Conservation (phyloP, 2,888 invertebrate species). For the Chrysodeixis includens region DNA sequence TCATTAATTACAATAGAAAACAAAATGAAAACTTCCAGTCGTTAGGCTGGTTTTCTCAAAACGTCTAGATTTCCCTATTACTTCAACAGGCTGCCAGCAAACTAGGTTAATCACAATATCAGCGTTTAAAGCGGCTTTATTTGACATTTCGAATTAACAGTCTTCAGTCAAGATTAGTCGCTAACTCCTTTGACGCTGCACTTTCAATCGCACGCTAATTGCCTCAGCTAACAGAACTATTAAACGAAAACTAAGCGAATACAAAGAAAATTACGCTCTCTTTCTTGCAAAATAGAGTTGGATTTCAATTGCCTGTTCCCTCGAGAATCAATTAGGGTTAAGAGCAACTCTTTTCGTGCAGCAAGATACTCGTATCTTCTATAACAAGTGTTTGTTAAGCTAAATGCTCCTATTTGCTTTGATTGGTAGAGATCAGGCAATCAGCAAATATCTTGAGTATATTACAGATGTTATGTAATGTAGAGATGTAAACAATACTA, state of each 20-base stretch:
- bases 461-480: not conserved
- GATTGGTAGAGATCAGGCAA: slow-evolving; percentile 44
- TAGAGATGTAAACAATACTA: slow-evolving; percentile 27
- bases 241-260: slow-evolving; percentile 23
- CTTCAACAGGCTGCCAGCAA: not conserved
- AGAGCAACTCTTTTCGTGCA: slow-evolving; percentile 32
- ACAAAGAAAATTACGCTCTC: slow-evolving; percentile 32
- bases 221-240: slow-evolving; percentile 25
- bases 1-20: too few species aligned
- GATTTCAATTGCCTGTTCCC: slow-evolving; percentile 15
- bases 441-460: not conserved
- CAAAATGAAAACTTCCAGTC: too few species aligned
- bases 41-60: not conserved
- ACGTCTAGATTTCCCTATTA: not conserved
- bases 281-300: not conserved
- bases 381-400: slow-evolving; percentile 20
- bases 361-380: slow-evolving; percentile 34
- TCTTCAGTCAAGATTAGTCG: slow-evolving; percentile 13
- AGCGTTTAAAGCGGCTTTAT: slow-evolving; percentile 3
- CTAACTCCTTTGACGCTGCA: slow-evolving; percentile 20
- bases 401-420: slow-evolving; percentile 25
- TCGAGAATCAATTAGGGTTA: slow-evolving; percentile 48
- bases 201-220: slow-evolving; percentile 43
- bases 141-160: slow-evolving; percentile 22
- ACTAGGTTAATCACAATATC: slow-evolving; percentile 3